phyloP scores from a whole-genome alignment of 2,113 vertebrate genomes.

The Poicephalus meyeri region DNA sequence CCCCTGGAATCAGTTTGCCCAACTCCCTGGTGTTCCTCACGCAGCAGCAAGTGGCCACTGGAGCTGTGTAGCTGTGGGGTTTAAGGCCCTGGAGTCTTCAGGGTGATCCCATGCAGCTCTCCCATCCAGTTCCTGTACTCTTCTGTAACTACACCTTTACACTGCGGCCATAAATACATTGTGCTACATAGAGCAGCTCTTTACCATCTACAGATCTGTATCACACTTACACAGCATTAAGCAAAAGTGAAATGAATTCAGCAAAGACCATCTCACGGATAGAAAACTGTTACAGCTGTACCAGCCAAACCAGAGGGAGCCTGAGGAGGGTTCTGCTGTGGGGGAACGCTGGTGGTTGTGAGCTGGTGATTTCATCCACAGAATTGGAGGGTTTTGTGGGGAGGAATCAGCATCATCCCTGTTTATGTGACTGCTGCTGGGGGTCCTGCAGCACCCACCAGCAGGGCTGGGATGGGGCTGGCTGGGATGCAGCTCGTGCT shows the following conservation, averaged over 20 bases:
- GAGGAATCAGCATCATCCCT: not conserved
- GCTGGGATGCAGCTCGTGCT: not conserved
- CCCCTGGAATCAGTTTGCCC: not conserved
- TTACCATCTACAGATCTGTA: not conserved
- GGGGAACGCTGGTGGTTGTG: not conserved
- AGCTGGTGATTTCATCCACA: not conserved
- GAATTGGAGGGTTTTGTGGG: not conserved
- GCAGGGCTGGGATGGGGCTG: not conserved
- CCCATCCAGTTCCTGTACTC: accelerated
- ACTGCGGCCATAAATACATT: not conserved
- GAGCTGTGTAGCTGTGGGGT: not conserved
- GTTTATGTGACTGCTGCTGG: not conserved
- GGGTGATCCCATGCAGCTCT: not conserved
- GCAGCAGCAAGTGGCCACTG: not conserved
- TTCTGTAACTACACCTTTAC: not conserved
- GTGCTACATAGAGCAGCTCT: not conserved
- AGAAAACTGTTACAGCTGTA: not conserved
- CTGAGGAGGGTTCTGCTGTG: not conserved
- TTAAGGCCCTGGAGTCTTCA: not conserved
- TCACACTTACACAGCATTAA: not conserved
- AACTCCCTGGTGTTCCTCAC: not conserved
- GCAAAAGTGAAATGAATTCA: not conserved
- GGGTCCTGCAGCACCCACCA: not conserved
- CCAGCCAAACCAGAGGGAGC: not conserved
- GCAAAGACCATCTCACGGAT: too few relatives aligned